Evolutionary conservation across 1,140 invertebrate species (phyloP), one percentile per base, ranked within the genome.

Genomic region (Linepithema humile): DNA sequence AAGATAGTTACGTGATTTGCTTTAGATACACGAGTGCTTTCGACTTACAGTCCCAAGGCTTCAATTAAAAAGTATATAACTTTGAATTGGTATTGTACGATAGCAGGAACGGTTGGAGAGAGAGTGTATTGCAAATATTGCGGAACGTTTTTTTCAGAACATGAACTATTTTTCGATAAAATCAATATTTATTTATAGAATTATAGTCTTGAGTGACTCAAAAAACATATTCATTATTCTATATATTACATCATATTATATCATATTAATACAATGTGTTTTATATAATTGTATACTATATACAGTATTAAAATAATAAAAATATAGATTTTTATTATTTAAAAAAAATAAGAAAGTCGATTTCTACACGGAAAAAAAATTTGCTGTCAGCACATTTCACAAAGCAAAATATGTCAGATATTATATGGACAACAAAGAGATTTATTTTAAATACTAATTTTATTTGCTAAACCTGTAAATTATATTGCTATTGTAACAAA

Each of bases 1-100:
- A 5, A 77, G 26, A 59, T 62, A 69, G 59, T 77, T 85, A 84
- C 72, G 48, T 50, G 40, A 48, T 69, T 65, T 48, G 9, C 40
- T n/a, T 60, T 9, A 74, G 50, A 74, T 55, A 29, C 70, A 74
- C 23, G 38, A 60, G 9, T 7, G 9, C 23, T 40, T 6, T 57
- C 32, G 20, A 83, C 23, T 72, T 55, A 29, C 20, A 17, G n/a
- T 73, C 2, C 10, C 23, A 55, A 29, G 17, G 15, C 53, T 74
- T 59, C 23, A 43, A 74, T 60, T 43, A 59, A 59, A 57, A 74
- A 59, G 35, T 40, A 74, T 59, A 43, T 55, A 70, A 53, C 29
- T 69, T 69, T 6, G 29, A 0, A 6, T 53, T 12, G 12, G 12
- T 53, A 38, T 53, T 29, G 10, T 35, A 9, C 4, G 10, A 29